Evolutionary conservation across 2,888 invertebrate genomes (phyloP).

Genomic region (Gymnosoma rotundatum): DNA sequence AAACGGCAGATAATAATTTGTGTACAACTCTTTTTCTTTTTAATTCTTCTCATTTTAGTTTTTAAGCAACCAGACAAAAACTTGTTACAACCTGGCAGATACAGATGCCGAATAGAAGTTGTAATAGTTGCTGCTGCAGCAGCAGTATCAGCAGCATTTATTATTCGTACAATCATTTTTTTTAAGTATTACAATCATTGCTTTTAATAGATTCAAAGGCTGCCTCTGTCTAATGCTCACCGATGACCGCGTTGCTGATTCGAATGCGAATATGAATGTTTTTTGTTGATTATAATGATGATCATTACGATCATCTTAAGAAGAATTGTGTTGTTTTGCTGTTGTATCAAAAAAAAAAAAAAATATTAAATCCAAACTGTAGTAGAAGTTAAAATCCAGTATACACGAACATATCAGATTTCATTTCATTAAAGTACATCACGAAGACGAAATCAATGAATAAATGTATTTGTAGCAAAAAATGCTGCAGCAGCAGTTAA

Average conservation of each 20-base stretch:
- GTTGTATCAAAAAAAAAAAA: neutral
- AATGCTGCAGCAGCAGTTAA: slow-evolving; percentile 12
- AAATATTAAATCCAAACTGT: too few species aligned
- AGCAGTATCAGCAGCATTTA: slow-evolving; percentile 41
- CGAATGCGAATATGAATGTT: slow-evolving; percentile 33
- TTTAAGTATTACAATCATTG: slow-evolving; percentile 43
- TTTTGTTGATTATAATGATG: slow-evolving; percentile 46
- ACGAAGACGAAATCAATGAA: slow-evolving; percentile 79
- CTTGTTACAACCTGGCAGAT: slow-evolving; percentile 56
- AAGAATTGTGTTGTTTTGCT: slow-evolving; percentile 57
- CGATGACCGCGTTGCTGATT: slow-evolving; percentile 1
- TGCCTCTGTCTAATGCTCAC: slow-evolving; percentile 41
- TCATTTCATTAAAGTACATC: slow-evolving; percentile 83
- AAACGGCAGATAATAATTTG: slow-evolving; percentile 72
- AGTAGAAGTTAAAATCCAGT: slow-evolving; percentile 72
- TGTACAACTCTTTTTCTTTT: slow-evolving; percentile 22
- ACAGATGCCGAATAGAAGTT: slow-evolving; percentile 52
- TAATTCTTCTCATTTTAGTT: neutral
- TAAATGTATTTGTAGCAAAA: slow-evolving; percentile 57
- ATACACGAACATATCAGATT: slow-evolving; percentile 79
- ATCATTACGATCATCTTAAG: slow-evolving; percentile 45
- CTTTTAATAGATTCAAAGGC: slow-evolving; percentile 58
- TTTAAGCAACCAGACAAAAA: slow-evolving; percentile 41
- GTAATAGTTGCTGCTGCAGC: slow-evolving; percentile 51
- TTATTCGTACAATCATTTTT: slow-evolving; percentile 31